Base-by-base conservation (phyloP, 2,888 invertebrate genomes). In the Polydrusus tereticollis region DNA sequence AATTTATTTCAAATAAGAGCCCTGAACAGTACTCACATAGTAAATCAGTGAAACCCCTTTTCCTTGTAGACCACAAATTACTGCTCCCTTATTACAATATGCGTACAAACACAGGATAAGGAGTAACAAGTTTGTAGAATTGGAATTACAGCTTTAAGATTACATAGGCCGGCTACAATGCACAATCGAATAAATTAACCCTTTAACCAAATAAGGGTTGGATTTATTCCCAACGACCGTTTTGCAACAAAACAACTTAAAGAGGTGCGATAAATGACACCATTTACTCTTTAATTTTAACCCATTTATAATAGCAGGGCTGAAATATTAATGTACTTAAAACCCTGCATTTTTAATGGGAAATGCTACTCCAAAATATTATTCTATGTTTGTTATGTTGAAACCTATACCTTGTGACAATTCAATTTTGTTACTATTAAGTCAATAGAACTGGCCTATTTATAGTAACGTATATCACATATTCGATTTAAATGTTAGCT, bases 131-230 rank as follows among this genome's bases (percentile, higher is more conserved):
- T 45, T 45, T 45, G 10, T 21, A 20, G 45, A 45, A 45, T 45
- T 45, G 45, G 45, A 45, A 45, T 45, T 45, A 45, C 20, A 45
- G 45, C 45, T 21, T 41, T 45, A 45, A 45, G 45, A 45, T 45
- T 45, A 45, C 45, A 45, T 45, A 45, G 45, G 45, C 45, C 45
- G 45, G 45, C 21, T 20, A 45, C 45, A 45, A 21, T 45, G 45
- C 45, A 45, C 45, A 45, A 20, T 18, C 16, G 45, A 45, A 45
- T 45, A 45, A 45, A 45, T 45, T 45, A 21, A 45, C 45, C 45
- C 45, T 45, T 45, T 45, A 45, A 45, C 45, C 21, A 12, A 45
- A 45, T 45, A 45, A 21, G 45, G 21, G 45, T 45, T 45, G 20
- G 20, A 20, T 45, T 45, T 21, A 45, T 20, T 20, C 21, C 20